Evolutionary conservation across 2,888 invertebrate genomes (phyloP), one percentile per base, ranked within the genome.

Genomic region (Hydriomena furcata): DNA sequence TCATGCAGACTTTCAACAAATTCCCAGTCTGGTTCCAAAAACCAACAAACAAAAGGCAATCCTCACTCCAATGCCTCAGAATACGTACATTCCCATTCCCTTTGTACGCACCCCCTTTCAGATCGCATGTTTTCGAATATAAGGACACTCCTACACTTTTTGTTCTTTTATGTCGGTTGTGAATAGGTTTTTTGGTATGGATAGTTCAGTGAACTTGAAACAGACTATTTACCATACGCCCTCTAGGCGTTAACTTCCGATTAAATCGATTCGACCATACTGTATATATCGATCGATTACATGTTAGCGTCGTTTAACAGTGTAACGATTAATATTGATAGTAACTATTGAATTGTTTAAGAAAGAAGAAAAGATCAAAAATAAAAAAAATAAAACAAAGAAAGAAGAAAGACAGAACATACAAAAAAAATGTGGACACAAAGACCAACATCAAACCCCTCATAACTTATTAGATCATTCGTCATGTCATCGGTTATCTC

Each of bases 31-130:
- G 41, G 40, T 37, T 30, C 24, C 17, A 36, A 44, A 27, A 41
- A 35, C 7, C 8, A 23, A 37, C 36, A 61, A 68, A 76, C 73
- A 77, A 76, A 74, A 65, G 68, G 50, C 54, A 48, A 38, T 62
- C 55, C 58, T 63, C 74, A 77, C 68, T 61, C 71, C 72, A 72
- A 63, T 78, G 78, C 69, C 52, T 68, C 53, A 79, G 76, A 81
- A 81, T 77, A 68, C 70, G 63, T 64, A 69, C 77, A 67, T 69
- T 68, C 59, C 61, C 65, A 66, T 68, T 71, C 64, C 61, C 63
- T 60, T 70, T 75, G 60, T 67, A 41, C 56, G 65, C 59, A 63
- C 60, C 68, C 66, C 73, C 72, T 60, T 65, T 53, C 12, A 58
- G 49, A 63, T 65, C 60, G 65, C 57, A 58, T 65, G 65, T 64